These are phyloP conservation scores for Sander vitreus DNA, from an alignment of 2,113 vertebrate genomes.

Conservation along the genomic window DNA sequence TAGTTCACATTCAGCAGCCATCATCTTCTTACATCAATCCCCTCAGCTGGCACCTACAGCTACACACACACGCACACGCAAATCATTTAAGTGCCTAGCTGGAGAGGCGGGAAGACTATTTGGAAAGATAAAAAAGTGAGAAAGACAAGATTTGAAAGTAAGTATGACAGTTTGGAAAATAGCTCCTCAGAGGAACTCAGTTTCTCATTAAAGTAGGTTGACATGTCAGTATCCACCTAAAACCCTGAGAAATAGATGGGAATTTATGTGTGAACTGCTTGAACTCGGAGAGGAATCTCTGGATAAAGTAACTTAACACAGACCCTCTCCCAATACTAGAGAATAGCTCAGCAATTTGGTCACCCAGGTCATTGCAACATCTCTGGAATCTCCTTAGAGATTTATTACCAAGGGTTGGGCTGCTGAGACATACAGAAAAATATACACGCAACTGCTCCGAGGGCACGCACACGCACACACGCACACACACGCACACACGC, in stretches of 20 bases:
- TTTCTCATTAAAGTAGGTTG: conserved; percentile 46
- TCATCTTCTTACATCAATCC: background rate
- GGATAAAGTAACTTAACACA: conserved; percentile 38
- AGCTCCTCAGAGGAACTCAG: conserved; percentile 22
- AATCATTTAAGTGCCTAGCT: no score
- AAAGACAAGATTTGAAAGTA: background rate
- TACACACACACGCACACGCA: no score
- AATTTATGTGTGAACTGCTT: conserved; percentile 41
- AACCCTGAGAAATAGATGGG: conserved; percentile 32
- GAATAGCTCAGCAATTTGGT: conserved; percentile 38
- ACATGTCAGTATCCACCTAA: conserved; percentile 35
- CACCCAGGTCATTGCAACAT: conserved; percentile 43
- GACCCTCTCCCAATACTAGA: conserved; percentile 33
- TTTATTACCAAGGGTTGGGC: conserved; percentile 42
- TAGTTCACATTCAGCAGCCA: background rate
- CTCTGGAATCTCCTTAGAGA: conserved; percentile 36
- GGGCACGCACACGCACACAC: background rate
- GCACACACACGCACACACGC: background rate
- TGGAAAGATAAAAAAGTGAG: background rate
- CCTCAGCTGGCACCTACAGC: background rate
- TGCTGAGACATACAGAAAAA: conserved; percentile 14
- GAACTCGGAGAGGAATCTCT: conserved; percentile 40
- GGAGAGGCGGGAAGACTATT: background rate
- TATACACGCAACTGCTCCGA: conserved; percentile 4
- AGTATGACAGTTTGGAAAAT: conserved; percentile 7